A percentile compares a stretch with the other conserved stretches of the same genome.
Evolutionary conservation across 2,888 invertebrate species (phyloP).

Genomic region (Oeneis ivallda): DNA sequence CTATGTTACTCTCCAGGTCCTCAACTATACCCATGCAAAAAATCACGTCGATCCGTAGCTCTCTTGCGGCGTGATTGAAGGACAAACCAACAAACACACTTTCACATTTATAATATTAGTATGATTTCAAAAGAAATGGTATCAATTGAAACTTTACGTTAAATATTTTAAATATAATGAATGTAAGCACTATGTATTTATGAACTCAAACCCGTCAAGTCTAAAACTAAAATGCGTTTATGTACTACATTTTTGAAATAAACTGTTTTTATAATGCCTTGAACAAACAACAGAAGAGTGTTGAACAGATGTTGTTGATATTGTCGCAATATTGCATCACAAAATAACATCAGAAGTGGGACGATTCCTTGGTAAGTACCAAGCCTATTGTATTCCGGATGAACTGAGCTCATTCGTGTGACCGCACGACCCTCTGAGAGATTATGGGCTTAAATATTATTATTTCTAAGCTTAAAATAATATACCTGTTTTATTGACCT

Average conservation of each 20-base stretch:
- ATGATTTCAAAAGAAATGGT: too few species aligned
- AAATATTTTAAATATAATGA: too few species aligned
- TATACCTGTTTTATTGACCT: too few species aligned
- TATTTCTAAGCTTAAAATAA: background rate
- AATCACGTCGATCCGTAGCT: too few species aligned
- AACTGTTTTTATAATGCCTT: slow-evolving; percentile 25
- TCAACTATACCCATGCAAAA: too few species aligned
- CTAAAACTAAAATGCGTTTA: background rate
- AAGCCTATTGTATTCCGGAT: slow-evolving; percentile 54
- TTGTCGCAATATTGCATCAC: slow-evolving; percentile 42
- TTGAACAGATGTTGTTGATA: slow-evolving; percentile 53
- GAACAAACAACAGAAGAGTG: slow-evolving; percentile 27
- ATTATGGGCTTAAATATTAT: background rate
- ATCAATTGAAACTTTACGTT: too few species aligned
- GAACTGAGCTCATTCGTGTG: slow-evolving; percentile 48
- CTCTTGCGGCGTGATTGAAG: too few species aligned
- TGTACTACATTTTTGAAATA: slow-evolving; percentile 5
- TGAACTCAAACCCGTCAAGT: too few species aligned
- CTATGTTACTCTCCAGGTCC: too few species aligned
- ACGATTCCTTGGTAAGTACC: slow-evolving; percentile 51
- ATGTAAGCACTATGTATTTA: too few species aligned
- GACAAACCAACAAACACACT: too few species aligned
- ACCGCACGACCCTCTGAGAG: slow-evolving; percentile 48
- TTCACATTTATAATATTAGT: too few species aligned
- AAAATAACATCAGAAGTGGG: slow-evolving; percentile 56